Base-by-base conservation (phyloP, 2,888 invertebrate genomes). In the Ceraclea dissimilis region DNA sequence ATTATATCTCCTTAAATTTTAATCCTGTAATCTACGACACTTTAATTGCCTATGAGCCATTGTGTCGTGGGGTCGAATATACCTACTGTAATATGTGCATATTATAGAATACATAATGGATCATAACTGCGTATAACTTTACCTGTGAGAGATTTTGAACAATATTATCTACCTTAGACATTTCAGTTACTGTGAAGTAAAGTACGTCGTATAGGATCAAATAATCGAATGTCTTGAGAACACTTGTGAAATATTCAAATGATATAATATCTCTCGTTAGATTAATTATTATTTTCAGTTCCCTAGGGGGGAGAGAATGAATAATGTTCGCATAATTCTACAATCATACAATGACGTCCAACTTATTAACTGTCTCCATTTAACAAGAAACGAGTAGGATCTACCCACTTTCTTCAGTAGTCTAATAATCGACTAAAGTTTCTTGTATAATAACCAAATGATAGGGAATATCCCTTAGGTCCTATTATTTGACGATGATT, bases 401-500 rank as follows among this genome's bases (percentile, higher is more conserved):
- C 16, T 39, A 13, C 16, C 13, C 13, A 39, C 39, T 10, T 26
- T 20, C 22, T 49, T 8, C 49, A 8, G 5, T 8, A 26, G 26
- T n/a, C n/a, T 39, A 21, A 21, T 49, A 54, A 54, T 49, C 54
- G 22, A 33, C 49, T 18, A 18, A 54, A 54, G 54, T 54, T 54
- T 54, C 48, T 22, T 19, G 16, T 31, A 26, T 34, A 48, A 48
- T 39, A 48, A 49, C 49, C 22, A 10, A 54, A 54, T 54, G 21
- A 26, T 49, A 22, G 49, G 26, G 22, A 48, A 22, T 34, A 8
- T 49, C 49, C 54, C 54, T 8, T 19, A 39, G 34, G 54, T 20
- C 48, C 43, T 49, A 43, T 54, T 54, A 54, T 49, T 54, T 47
- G 54, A 19, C 43, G 47, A 22, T 34, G 49, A 49, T 54, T 54